These are phyloP conservation scores for Acleris holmiana DNA, from an alignment of 2,888 invertebrate genomes.

Conservation along the genomic window DNA sequence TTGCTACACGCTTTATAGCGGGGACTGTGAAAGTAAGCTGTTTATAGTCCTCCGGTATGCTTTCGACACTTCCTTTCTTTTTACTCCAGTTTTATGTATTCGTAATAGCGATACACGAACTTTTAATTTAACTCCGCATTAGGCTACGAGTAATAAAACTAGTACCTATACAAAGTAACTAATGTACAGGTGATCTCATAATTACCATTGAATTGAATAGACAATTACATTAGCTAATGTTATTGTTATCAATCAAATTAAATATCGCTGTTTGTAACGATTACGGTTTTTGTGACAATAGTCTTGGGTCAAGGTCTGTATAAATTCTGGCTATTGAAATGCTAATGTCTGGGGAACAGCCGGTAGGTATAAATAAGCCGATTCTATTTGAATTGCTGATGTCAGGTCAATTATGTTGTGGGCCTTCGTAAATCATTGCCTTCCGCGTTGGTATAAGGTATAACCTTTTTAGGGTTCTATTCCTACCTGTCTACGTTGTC, in stretches of 20 bases:
- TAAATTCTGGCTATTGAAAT: conserved; percentile 24
- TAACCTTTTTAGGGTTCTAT: too few species aligned
- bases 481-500: too few species aligned
- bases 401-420: conserved; percentile 21
- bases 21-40: conserved; percentile 36
- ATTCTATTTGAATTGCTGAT: conserved; percentile 27
- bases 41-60: conserved; percentile 43
- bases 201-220: conserved; percentile 11
- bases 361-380: conserved; percentile 15
- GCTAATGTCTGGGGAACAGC: conserved; percentile 26
- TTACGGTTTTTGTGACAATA: conserved; percentile 22
- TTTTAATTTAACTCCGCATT: background rate
- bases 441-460: conserved; percentile 3
- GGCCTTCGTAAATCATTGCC: background rate
- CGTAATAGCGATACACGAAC: background rate
- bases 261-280: conserved; percentile 7
- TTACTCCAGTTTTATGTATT: conserved; percentile 12
- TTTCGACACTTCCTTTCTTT: conserved; percentile 41
- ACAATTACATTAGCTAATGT: conserved; percentile 29
- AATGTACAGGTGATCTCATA: background rate
- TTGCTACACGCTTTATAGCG: conserved; percentile 29
- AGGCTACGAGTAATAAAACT: background rate
- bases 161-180: background rate
- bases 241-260: conserved; percentile 15
- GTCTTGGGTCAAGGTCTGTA: conserved; percentile 28